Evolutionary conservation across 1,140 invertebrate species (phyloP).

Genomic region (Polypedilum vanderplanki): DNA sequence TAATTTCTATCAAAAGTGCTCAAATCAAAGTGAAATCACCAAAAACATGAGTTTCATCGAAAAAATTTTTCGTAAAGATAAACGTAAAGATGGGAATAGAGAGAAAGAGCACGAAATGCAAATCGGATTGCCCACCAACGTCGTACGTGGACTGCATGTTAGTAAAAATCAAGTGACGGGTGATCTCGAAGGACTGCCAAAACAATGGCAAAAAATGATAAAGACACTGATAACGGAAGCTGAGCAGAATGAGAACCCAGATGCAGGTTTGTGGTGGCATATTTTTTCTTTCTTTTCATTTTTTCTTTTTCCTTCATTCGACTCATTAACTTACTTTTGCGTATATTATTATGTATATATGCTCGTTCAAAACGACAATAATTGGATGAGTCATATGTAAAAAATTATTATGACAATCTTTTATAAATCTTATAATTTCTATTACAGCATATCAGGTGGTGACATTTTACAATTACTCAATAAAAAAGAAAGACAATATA

Average conservation of each 20-base stretch:
- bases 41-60: slow-evolving; percentile 12
- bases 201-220: slow-evolving; percentile 69
- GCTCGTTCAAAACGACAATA: not conserved
- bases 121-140: slow-evolving; percentile 68
- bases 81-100: not conserved
- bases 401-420: not conserved
- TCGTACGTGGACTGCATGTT: slow-evolving; percentile 74
- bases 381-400: not conserved
- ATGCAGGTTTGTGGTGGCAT: slow-evolving; percentile 53
- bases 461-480: slow-evolving; percentile 84
- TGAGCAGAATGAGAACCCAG: slow-evolving; percentile 87
- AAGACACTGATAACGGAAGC: slow-evolving; percentile 78
- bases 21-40: not conserved
- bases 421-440: not conserved
- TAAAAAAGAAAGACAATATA: slow-evolving; percentile 63
- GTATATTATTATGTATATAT: not conserved
- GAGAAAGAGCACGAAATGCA: slow-evolving; percentile 41
- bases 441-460: slow-evolving; percentile 63
- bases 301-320: not conserved
- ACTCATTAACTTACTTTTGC: not conserved
- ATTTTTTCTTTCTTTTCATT: not conserved
- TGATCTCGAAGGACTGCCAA: slow-evolving; percentile 65
- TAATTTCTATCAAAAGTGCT: not conserved
- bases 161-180: slow-evolving; percentile 68
- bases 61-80: slow-evolving; percentile 14